Evolutionary conservation across 2,113 vertebrate species (phyloP).

Genomic region (Quiscalus mexicanus): DNA sequence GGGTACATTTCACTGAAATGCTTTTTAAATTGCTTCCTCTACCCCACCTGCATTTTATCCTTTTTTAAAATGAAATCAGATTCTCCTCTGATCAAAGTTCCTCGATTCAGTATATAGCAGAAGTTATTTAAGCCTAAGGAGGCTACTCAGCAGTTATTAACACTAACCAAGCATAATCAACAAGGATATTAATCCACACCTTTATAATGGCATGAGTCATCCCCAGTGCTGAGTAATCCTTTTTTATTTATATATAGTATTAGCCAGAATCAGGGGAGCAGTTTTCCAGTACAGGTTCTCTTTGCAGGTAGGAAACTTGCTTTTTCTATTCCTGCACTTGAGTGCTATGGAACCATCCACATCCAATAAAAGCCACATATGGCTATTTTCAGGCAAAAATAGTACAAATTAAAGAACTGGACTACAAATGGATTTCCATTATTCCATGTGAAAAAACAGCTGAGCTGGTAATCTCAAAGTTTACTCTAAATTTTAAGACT

Average conservation of each 20-base stretch:
- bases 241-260: background rate
- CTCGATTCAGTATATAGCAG: background rate
- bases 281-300: background rate
- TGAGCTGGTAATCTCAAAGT: background rate
- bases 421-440: background rate
- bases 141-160: slow-evolving; percentile 19
- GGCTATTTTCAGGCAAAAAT: background rate
- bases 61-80: background rate
- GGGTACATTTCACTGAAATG: background rate
- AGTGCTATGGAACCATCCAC: background rate
- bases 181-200: background rate
- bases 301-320: background rate
- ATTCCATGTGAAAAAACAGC: background rate
- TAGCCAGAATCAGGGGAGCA: background rate
- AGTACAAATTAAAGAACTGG: background rate
- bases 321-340: background rate
- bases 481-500: background rate
- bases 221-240: background rate
- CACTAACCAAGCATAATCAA: background rate
- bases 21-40: background rate
- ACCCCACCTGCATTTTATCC: background rate
- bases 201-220: slow-evolving; percentile 32
- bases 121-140: background rate
- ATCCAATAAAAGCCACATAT: background rate
- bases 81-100: background rate